A percentile compares a stretch with the other conserved stretches of the same genome.
phyloP scores from a whole-genome alignment of 2,888 invertebrate species.

The Himalopsyche kuldschensis region DNA sequence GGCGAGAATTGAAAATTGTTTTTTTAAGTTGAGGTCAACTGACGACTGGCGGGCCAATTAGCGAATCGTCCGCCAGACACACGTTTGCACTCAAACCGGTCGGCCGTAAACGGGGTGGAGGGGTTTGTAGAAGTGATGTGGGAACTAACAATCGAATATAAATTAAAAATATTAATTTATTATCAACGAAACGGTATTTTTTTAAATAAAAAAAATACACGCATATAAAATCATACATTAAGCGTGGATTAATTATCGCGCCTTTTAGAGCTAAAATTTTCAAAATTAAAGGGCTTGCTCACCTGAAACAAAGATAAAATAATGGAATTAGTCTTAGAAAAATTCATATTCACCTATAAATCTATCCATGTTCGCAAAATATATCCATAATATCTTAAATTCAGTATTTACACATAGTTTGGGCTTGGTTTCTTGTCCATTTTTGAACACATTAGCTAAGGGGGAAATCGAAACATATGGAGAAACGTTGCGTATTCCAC shows the following conservation, averaged over 20 bases:
- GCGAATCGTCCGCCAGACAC: not conserved
- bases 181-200: not conserved
- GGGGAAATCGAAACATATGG: no score
- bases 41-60: not conserved
- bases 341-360: no score
- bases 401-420: no score
- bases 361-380: no score
- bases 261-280: no score
- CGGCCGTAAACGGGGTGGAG: not conserved
- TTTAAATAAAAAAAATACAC: no score
- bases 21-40: not conserved
- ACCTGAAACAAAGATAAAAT: not conserved
- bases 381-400: no score
- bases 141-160: not conserved
- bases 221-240: no score
- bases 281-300: not conserved
- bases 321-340: not conserved
- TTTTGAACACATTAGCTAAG: no score
- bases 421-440: no score
- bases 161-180: not conserved
- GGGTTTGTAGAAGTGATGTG: not conserved
- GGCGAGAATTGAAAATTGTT: not conserved
- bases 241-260: no score
- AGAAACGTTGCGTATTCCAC: no score
- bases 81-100: not conserved